Evolutionary conservation across 1,140 invertebrate species (phyloP).

Genomic region (Drosophila tsacasi): DNA sequence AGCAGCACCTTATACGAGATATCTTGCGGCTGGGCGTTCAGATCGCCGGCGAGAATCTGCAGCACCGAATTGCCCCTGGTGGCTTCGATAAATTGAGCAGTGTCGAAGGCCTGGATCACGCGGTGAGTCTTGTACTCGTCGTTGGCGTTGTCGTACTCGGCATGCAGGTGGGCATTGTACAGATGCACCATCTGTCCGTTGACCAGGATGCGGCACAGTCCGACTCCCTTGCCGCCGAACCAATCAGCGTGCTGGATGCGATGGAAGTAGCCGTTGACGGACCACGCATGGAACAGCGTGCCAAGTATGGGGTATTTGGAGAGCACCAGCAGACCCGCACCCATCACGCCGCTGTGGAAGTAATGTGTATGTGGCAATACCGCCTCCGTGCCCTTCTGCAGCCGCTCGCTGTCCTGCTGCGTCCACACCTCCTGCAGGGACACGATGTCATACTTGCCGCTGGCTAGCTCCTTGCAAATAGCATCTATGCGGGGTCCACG

Average conservation of each 20-base stretch:
- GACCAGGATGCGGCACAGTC: constrained; percentile 92
- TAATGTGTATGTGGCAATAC: constrained; percentile 95
- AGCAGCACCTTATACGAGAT: constrained; percentile 90
- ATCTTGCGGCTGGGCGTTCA: constrained; percentile 95
- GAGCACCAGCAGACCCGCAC: constrained; percentile 96
- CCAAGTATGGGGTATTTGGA: constrained; percentile 95
- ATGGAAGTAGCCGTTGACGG: constrained; percentile 98
- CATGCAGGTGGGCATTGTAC: constrained; percentile 97
- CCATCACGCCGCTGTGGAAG: constrained; percentile 97
- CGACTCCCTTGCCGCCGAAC: constrained; percentile 99
- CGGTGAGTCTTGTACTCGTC: constrained; percentile 97
- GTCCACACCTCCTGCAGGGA: constrained; percentile 97
- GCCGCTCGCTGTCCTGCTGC: constrained; percentile 89
- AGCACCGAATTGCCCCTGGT: constrained; percentile 92
- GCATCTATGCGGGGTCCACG: constrained; percentile 91
- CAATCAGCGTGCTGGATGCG: constrained; percentile 98
- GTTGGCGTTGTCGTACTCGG: constrained; percentile 94
- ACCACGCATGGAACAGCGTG: constrained; percentile 96
- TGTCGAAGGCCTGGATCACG: constrained; percentile 96
- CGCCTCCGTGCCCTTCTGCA: constrained; percentile 88
- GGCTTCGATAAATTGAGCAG: constrained; percentile 95
- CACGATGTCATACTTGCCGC: constrained; percentile 93
- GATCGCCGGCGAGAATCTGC: constrained; percentile 95
- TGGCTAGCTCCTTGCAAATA: constrained; percentile 90
- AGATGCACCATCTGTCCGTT: constrained; percentile 90